A percentile compares a stretch with the other conserved stretches of the same genome.
Evolutionary conservation across 2,113 vertebrate species (phyloP).

Genomic region (Bambusicola thoracicus): DNA sequence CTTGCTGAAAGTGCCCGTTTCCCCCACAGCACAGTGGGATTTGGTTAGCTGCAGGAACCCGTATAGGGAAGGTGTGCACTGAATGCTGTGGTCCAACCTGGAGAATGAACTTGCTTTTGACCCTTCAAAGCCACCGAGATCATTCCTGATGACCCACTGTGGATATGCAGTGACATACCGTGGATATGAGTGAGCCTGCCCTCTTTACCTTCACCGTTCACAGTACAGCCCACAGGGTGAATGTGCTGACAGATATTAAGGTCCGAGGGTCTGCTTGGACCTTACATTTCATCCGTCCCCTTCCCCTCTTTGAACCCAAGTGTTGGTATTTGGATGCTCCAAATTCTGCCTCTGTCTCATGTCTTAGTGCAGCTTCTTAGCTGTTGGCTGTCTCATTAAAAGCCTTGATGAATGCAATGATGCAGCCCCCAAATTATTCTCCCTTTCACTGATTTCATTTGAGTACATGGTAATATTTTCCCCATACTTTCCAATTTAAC

Average conservation of each 20-base stretch:
- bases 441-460: slow-evolving; percentile 4
- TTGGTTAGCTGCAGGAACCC: background rate
- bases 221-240: no score
- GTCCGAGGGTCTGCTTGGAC: background rate
- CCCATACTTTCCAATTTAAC: slow-evolving; percentile 20
- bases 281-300: background rate
- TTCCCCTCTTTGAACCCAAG: background rate
- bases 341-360: background rate
- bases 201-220: background rate
- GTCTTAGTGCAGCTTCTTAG: background rate
- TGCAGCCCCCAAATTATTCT: slow-evolving; percentile 1
- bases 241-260: background rate
- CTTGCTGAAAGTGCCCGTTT: background rate
- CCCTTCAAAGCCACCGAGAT: background rate
- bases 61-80: background rate
- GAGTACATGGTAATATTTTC: background rate
- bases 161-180: background rate
- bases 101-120: background rate
- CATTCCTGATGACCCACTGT: fast-evolving
- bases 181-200: background rate
- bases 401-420: background rate
- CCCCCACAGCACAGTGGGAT: background rate
- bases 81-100: background rate
- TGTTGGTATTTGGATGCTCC: background rate
- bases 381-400: background rate